phyloP scores from a whole-genome alignment of 1,140 invertebrate genomes.

The Bombus superbus region DNA sequence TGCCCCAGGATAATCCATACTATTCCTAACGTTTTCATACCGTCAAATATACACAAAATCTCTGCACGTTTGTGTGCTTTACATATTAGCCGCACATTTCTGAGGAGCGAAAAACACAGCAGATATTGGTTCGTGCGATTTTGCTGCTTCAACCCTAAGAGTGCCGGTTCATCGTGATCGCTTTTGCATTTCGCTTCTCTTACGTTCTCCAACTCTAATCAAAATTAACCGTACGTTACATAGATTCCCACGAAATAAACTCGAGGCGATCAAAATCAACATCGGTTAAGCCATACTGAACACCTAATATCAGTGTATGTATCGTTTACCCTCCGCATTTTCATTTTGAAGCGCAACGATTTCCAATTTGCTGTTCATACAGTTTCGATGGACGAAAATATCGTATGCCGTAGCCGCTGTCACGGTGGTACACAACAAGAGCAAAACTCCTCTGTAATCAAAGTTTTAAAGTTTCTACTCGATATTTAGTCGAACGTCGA shows the following conservation, averaged over 20 bases:
- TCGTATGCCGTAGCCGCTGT: constrained; percentile 73
- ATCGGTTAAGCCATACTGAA: no score
- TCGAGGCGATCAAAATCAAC: accelerated
- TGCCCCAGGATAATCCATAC: constrained; percentile 82
- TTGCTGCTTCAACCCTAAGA: constrained; percentile 2
- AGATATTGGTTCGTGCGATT: constrained; percentile 66
- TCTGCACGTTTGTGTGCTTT: constrained; percentile 64
- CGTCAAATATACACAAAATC: constrained; percentile 76
- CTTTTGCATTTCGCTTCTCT: neutral
- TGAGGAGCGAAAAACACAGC: constrained; percentile 80
- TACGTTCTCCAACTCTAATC: constrained; percentile 4
- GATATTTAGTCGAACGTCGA: neutral
- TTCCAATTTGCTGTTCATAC: neutral
- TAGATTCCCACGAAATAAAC: neutral
- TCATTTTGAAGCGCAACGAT: constrained; percentile 60
- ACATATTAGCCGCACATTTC: constrained; percentile 77
- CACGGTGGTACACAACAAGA: constrained; percentile 45
- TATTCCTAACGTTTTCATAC: constrained; percentile 81
- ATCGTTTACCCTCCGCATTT: constrained; percentile 44
- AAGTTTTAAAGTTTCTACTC: neutral
- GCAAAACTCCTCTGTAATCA: constrained; percentile 59
- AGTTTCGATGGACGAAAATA: constrained; percentile 64
- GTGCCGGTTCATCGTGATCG: constrained; percentile 32
- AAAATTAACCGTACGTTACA: neutral
- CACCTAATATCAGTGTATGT: accelerated